Conservation (phyloP, 2,797 vertebrate genomes). For the Emys orbicularis region DNA sequence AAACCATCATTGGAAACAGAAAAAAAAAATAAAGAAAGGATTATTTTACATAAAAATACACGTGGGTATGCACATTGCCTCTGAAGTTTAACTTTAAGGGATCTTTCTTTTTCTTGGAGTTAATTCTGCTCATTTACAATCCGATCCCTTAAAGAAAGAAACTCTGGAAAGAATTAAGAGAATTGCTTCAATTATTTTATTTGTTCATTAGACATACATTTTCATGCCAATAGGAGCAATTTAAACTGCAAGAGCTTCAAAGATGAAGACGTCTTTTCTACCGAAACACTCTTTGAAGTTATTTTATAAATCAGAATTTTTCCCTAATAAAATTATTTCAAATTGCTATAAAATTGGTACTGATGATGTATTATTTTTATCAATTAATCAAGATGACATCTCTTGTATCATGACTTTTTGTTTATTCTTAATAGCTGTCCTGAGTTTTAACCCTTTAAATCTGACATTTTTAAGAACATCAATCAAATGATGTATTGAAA, state of each 20-base stretch:
- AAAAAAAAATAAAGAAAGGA: not conserved
- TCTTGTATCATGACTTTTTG: not conserved
- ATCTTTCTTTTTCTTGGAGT: slow-evolving; percentile 12
- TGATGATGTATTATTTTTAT: not conserved
- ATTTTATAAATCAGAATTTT: not conserved
- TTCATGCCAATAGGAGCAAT: not conserved
- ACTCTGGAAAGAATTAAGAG: not conserved
- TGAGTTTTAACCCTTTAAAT: not conserved
- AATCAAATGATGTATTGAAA: not conserved
- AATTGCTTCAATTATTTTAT: not conserved
- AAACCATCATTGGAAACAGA: not conserved
- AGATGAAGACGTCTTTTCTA: not conserved
- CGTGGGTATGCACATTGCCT: not conserved
- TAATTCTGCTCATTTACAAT: slow-evolving; percentile 21
- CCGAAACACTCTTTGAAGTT: not conserved
- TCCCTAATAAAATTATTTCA: not conserved
- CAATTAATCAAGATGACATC: not conserved
- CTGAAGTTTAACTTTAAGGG: slow-evolving; percentile 28
- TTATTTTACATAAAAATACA: slow-evolving; percentile 29
- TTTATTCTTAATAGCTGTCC: not conserved
- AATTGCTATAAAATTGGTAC: not conserved
- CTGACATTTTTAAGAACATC: not conserved
- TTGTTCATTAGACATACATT: not conserved
- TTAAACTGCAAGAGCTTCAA: slow-evolving; percentile 10
- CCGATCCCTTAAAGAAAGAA: slow-evolving; percentile 16